Conservation (phyloP, 2,888 invertebrate genomes). For the Cheilosia grossa region DNA sequence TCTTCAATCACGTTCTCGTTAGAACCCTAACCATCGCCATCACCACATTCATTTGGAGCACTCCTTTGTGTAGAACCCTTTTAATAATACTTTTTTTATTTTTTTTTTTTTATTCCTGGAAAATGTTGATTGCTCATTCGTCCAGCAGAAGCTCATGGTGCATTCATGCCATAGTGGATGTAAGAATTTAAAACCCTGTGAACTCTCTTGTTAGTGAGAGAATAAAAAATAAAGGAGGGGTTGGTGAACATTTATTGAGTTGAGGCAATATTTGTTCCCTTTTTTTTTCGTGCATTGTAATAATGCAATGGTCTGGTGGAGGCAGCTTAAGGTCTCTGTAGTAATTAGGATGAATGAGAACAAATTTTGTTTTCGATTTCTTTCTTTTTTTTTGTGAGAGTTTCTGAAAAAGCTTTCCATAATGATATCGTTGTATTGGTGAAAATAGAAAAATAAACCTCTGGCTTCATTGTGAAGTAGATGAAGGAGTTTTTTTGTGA, state of each 20-base stretch:
- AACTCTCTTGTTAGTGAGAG: slow-evolving; percentile 19
- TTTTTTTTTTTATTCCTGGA: slow-evolving; percentile 7
- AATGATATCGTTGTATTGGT: slow-evolving; percentile 43
- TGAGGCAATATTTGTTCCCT: not conserved
- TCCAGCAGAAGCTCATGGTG: slow-evolving; percentile 25
- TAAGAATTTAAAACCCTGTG: slow-evolving; percentile 22
- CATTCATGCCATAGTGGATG: slow-evolving; percentile 44
- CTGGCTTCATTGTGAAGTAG: no score
- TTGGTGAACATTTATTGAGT: slow-evolving; percentile 42
- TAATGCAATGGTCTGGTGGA: slow-evolving; percentile 36
- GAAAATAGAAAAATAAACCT: not conserved
- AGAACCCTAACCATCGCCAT: slow-evolving; percentile 21
- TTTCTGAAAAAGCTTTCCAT: slow-evolving; percentile 20
- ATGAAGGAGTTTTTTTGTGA: no score
- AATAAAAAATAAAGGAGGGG: slow-evolving; percentile 10
- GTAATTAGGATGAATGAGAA: slow-evolving; percentile 59
- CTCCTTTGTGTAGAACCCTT: slow-evolving; percentile 50
- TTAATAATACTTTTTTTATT: not conserved
- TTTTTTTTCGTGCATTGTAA: slow-evolving; percentile 22
- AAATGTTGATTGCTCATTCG: slow-evolving; percentile 63
- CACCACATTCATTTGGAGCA: slow-evolving; percentile 30
- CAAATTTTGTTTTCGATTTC: slow-evolving; percentile 18
- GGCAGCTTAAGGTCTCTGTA: slow-evolving; percentile 38
- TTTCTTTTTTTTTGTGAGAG: slow-evolving; percentile 21
- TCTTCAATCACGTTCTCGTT: slow-evolving; percentile 58